Conservation (phyloP, 2,888 invertebrate species). For the Andricus quercusramuli region DNA sequence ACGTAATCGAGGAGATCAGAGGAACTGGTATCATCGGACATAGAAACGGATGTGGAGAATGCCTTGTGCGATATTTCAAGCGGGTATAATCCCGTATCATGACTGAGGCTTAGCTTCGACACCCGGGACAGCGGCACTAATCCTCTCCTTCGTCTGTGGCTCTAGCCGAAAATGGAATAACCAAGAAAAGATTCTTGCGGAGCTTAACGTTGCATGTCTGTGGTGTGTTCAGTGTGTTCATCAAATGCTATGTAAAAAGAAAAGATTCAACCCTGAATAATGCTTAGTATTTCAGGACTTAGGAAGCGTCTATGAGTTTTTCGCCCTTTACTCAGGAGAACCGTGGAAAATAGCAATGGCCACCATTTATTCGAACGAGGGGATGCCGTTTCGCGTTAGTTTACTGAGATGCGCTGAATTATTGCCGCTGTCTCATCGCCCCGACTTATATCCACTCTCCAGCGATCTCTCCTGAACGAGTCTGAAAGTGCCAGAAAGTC, state of each 20-base stretch:
- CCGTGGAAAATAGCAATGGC: background rate
- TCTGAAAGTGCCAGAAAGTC: slow-evolving; percentile 2
- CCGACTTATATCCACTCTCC: slow-evolving; percentile 17
- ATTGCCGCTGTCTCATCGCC: slow-evolving; percentile 48
- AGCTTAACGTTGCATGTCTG: slow-evolving; percentile 34
- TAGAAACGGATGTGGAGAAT: slow-evolving; percentile 20
- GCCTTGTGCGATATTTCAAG: slow-evolving; percentile 68
- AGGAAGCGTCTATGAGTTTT: background rate
- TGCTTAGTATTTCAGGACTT: background rate
- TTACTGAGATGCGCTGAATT: slow-evolving; percentile 61
- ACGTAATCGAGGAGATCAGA: slow-evolving; percentile 40
- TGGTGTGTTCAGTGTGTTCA: slow-evolving; percentile 6
- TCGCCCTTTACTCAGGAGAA: slow-evolving; percentile 5
- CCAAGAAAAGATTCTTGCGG: slow-evolving; percentile 38
- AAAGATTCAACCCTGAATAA: background rate
- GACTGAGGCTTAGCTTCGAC: slow-evolving; percentile 71
- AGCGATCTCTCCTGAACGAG: slow-evolving; percentile 5
- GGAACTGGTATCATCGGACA: slow-evolving; percentile 15
- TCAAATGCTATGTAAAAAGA: slow-evolving; percentile 4
- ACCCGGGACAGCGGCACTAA: slow-evolving; percentile 65
- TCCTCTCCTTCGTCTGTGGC: slow-evolving; percentile 63
- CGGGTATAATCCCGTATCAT: slow-evolving; percentile 74
- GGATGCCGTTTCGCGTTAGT: slow-evolving; percentile 53
- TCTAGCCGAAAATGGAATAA: slow-evolving; percentile 43
- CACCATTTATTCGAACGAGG: slow-evolving; percentile 44